These are phyloP conservation scores for Eulemur mongoz DNA, from an alignment of 2,797 vertebrate genomes.

Conservation along the genomic window DNA sequence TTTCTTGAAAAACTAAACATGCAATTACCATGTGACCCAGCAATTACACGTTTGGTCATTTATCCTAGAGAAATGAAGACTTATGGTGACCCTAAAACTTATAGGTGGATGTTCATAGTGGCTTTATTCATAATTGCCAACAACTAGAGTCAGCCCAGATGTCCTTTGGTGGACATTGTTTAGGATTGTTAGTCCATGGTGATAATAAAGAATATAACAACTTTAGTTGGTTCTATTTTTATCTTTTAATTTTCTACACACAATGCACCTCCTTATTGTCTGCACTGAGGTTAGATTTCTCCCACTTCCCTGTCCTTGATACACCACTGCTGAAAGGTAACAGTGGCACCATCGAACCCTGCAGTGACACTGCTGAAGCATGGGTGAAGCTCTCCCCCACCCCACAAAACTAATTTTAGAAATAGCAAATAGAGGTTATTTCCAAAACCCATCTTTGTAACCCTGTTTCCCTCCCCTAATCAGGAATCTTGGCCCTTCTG, in stretches of 20 bases:
- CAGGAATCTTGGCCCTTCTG: not conserved
- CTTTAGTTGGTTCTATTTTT: constrained; percentile 1
- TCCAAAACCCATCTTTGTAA: not conserved
- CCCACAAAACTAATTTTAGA: not conserved
- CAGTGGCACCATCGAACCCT: not conserved
- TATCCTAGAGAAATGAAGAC: not conserved
- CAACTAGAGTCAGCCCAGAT: not conserved
- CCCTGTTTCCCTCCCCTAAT: not conserved
- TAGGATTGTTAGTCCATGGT: not conserved
- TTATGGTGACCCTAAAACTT: not conserved
- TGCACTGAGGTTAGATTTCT: not conserved
- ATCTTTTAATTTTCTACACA: not conserved
- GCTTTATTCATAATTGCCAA: not conserved
- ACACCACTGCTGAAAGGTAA: not conserved
- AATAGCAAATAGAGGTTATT: not conserved
- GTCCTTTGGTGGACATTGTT: not conserved
- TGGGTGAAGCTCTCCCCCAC: not conserved
- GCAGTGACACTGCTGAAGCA: not conserved
- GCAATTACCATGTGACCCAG: not conserved
- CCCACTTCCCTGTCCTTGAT: not conserved
- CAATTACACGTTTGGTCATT: not conserved
- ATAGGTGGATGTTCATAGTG: not conserved
- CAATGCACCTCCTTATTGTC: not conserved
- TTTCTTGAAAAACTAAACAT: not conserved
- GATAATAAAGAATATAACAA: not conserved